Evolutionary conservation across 2,113 vertebrate genomes (phyloP).

Genomic region (Nycticorax nycticorax): DNA sequence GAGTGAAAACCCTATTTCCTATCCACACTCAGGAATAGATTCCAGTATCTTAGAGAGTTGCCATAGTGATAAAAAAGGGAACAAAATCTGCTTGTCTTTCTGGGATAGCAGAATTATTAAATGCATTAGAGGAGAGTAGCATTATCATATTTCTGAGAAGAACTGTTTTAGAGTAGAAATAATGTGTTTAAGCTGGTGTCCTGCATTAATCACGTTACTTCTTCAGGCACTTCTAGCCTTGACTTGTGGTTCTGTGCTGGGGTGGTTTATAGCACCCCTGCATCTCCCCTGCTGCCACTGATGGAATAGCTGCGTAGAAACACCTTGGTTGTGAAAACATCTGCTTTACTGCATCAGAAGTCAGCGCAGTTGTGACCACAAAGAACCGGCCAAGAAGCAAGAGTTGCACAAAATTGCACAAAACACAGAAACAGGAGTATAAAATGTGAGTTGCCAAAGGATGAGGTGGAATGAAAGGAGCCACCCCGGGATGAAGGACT

Average conservation of each 20-base stretch:
- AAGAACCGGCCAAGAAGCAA: neutral
- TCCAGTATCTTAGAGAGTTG: slow-evolving; percentile 40
- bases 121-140: neutral
- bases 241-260: neutral
- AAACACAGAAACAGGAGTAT: neutral
- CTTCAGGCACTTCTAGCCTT: neutral
- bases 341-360: neutral
- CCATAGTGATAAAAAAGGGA: slow-evolving; percentile 53
- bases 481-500: rapidly evolving
- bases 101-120: slow-evolving; percentile 52
- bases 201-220: neutral
- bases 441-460: neutral
- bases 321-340: neutral
- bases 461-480: neutral
- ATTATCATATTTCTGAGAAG: neutral
- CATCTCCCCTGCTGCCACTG: neutral
- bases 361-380: neutral
- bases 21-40: neutral
- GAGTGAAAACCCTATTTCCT: neutral
- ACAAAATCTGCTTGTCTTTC: slow-evolving; percentile 48
- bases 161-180: neutral
- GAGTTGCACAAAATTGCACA: neutral
- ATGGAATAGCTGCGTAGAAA: neutral
- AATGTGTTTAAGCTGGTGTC: neutral
- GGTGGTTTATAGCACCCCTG: neutral